Percentiles rank a stretch among this genome's conserved stretches.
These are phyloP conservation scores for Acanthoscelides obtectus DNA, from an alignment of 2,888 invertebrate species.

Conservation along the genomic window DNA sequence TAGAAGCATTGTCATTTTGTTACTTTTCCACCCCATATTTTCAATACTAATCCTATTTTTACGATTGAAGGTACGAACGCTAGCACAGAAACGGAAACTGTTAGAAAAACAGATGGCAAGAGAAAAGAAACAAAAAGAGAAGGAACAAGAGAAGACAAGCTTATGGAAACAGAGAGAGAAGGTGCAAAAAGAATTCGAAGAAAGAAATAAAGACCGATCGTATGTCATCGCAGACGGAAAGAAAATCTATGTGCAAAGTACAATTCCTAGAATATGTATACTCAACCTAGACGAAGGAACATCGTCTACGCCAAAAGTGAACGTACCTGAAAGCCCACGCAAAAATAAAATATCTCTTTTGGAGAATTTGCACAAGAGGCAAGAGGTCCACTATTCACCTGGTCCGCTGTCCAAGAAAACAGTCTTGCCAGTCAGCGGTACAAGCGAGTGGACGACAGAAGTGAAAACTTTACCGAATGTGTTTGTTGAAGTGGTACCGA, in stretches of 20 bases:
- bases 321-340: conserved; percentile 1
- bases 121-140: conserved; percentile 16
- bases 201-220: conserved; percentile 15
- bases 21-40: too few species aligned
- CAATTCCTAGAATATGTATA: conserved; percentile 17
- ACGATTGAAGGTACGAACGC: conserved; percentile 48
- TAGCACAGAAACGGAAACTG: conserved; percentile 51
- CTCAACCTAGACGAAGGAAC: conserved; percentile 23
- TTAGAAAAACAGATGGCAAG: conserved; percentile 35
- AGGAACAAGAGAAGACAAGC: conserved; percentile 8
- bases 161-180: conserved; percentile 7
- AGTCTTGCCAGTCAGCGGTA: conserved; percentile 47
- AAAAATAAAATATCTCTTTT: conserved; percentile 40
- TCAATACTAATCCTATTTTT: not conserved
- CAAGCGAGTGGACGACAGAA: conserved; percentile 47
- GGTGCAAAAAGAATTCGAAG: conserved; percentile 2
- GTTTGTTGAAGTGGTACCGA: conserved; percentile 49
- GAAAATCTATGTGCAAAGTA: conserved; percentile 29
- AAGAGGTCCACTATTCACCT: conserved; percentile 51
- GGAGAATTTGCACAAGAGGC: conserved; percentile 22
- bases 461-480: conserved; percentile 52
- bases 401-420: conserved; percentile 54
- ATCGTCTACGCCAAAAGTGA: not conserved
- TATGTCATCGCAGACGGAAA: conserved; percentile 28
- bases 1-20: too few species aligned